Percentiles rank a stretch among this genome's conserved stretches.
Evolutionary conservation across 2,888 invertebrate genomes (phyloP).

Genomic region (Augochlorella aurata): DNA sequence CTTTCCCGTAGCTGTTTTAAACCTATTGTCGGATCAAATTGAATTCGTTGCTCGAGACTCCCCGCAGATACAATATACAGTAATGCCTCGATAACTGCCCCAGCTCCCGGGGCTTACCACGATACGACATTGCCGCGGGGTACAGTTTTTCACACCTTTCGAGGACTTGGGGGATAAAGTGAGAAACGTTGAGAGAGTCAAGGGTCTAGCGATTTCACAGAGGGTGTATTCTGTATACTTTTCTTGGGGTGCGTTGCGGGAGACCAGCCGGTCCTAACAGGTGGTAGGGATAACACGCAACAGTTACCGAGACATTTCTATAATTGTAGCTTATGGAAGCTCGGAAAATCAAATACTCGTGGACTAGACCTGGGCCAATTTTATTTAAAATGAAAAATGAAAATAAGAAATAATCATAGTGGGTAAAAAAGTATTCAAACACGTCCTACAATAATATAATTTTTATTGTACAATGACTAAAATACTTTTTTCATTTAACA

Average conservation of each 20-base stretch:
- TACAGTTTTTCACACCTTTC: not conserved
- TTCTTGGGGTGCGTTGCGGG: not conserved
- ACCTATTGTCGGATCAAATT: not conserved
- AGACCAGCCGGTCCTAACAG: not conserved
- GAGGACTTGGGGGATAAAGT: not conserved
- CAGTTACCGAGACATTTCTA: not conserved
- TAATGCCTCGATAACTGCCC: not conserved
- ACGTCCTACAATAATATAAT: too few species aligned
- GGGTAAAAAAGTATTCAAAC: too few species aligned
- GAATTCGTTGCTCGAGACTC: not conserved
- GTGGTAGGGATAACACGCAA: not conserved
- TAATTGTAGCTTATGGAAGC: not conserved
- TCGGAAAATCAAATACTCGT: too few species aligned
- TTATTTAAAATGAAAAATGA: too few species aligned
- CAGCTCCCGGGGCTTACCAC: not conserved
- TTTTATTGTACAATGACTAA: too few species aligned
- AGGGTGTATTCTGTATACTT: constrained; percentile 2
- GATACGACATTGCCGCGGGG: not conserved
- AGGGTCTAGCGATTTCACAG: not conserved
- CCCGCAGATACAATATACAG: not conserved
- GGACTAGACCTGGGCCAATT: too few species aligned
- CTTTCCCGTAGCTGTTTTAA: not conserved
- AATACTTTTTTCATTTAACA: too few species aligned
- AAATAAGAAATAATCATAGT: too few species aligned
- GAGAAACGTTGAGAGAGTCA: not conserved